Base-by-base conservation (phyloP, 2,797 vertebrate species). In the Sebastes kiyomatsui region DNA sequence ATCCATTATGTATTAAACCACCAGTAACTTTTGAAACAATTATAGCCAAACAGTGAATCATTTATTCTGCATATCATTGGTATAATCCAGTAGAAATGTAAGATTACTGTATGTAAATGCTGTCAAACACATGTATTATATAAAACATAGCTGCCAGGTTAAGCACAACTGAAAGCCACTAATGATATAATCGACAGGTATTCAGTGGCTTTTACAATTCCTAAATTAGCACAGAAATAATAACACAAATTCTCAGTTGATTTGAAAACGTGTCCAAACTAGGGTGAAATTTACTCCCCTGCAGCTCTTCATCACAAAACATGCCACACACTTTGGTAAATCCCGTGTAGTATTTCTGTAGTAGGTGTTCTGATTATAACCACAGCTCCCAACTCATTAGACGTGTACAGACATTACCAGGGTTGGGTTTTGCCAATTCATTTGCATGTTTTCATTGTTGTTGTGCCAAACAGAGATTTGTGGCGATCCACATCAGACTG, bases 401-500 rank as follows among this genome's bases (percentile, higher is more conserved):
- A 89, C 87, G 55, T 65, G 87, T 87, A 60, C 61, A 70, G 68
- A 82, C 87, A 79, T 5, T 71, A 46, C 23, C 20, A 3, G 62
- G 38, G 12, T 69, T 60, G 23, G 58, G 14, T 69, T 79, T 81
- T 82, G 61, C 69, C 67, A 16, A 81, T 81, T 84, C 75, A 86
- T 92, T 91, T 91, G 65, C 87, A 92, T 91, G 76, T 72, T 72
- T 83, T 81, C 64, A 82, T 89, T 90, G 82, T 85, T 75, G 55
- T 72, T 74, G 67, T 85, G 80, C 88, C 81, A 83, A 84, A 59
- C 42, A 72, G 76, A 83, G 25, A 72, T 72, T 70, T 83, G 77
- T 49, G 77, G 78, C 64, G 70, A 64, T 89, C 66, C 80, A 62
- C 77, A 80, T 83, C 80, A 81, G 71, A 35, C 78, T 81, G 60